Evolutionary conservation across 2,113 vertebrate species (phyloP).

Genomic region (Mustela nigripes): DNA sequence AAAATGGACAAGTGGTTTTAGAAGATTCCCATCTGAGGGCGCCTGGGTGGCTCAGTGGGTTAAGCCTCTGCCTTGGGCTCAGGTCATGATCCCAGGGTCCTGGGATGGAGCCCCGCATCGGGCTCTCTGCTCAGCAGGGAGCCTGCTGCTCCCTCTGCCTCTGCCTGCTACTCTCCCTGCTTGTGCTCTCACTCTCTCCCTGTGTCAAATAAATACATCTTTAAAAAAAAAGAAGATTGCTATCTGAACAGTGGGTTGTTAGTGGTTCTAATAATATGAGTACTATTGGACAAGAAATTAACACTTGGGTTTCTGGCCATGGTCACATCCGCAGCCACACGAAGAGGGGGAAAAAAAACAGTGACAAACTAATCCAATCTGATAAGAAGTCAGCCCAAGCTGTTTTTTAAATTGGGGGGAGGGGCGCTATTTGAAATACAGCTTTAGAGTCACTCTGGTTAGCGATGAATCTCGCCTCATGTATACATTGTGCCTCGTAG

Average conservation of each 20-base stretch:
- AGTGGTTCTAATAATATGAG: background rate
- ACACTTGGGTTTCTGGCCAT: background rate
- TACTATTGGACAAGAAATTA: background rate
- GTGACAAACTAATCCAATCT: background rate
- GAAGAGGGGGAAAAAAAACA: background rate
- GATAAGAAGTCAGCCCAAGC: background rate
- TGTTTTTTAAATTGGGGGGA: background rate
- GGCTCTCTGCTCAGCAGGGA: no score
- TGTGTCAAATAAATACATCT: no score
- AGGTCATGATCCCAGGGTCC: no score
- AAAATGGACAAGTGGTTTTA: background rate
- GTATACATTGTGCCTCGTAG: background rate
- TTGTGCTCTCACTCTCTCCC: no score
- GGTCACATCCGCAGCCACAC: background rate
- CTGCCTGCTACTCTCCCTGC: no score
- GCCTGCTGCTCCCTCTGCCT: no score
- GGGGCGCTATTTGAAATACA: background rate
- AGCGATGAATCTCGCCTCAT: background rate
- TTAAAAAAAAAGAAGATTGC: background rate
- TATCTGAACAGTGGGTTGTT: background rate
- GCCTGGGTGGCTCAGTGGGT: no score
- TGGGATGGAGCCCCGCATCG: no score
- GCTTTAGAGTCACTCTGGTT: background rate
- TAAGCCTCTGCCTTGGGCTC: no score
- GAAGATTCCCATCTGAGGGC: background rate